phyloP scores from a whole-genome alignment of 1,140 invertebrate species.

The Listronotus oregonensis region DNA sequence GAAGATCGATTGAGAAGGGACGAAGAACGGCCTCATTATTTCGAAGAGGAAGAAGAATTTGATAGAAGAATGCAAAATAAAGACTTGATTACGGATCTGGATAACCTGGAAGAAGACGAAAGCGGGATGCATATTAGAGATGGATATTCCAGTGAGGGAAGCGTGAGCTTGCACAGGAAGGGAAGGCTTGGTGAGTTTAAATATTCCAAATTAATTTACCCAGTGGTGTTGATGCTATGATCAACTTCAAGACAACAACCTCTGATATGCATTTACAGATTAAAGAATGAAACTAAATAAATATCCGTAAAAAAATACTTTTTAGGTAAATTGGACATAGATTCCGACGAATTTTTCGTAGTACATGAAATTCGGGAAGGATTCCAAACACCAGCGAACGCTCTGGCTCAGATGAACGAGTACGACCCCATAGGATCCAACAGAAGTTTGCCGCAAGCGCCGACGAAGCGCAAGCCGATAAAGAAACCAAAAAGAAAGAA shows the following conservation, averaged over 20 bases:
- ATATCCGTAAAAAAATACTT: too few species aligned
- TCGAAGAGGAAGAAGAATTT: conserved; percentile 18
- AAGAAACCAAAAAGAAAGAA: conserved; percentile 56
- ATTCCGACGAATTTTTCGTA: conserved; percentile 85
- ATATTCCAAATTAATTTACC: too few species aligned
- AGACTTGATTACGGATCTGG: conserved; percentile 28
- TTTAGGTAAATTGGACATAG: conserved; percentile 72
- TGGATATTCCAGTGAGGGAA: conserved; percentile 27
- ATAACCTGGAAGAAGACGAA: conserved; percentile 31
- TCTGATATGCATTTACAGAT: too few species aligned
- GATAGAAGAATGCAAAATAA: neutral
- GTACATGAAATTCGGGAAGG: conserved; percentile 77
- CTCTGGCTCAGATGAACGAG: conserved; percentile 61
- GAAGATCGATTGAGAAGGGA: conserved; percentile 23
- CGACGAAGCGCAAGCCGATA: conserved; percentile 42
- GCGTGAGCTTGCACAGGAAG: conserved; percentile 11
- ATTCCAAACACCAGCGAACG: conserved; percentile 69
- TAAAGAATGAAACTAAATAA: too few species aligned
- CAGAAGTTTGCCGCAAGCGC: conserved; percentile 42
- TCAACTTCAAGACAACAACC: too few species aligned
- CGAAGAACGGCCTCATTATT: conserved; percentile 18
- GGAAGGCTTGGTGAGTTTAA: conserved; percentile 14
- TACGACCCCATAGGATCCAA: conserved; percentile 44
- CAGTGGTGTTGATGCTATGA: too few species aligned
- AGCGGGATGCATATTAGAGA: neutral